phyloP scores from a whole-genome alignment of 2,113 vertebrate genomes.

The Eptatretus burgeri region DNA sequence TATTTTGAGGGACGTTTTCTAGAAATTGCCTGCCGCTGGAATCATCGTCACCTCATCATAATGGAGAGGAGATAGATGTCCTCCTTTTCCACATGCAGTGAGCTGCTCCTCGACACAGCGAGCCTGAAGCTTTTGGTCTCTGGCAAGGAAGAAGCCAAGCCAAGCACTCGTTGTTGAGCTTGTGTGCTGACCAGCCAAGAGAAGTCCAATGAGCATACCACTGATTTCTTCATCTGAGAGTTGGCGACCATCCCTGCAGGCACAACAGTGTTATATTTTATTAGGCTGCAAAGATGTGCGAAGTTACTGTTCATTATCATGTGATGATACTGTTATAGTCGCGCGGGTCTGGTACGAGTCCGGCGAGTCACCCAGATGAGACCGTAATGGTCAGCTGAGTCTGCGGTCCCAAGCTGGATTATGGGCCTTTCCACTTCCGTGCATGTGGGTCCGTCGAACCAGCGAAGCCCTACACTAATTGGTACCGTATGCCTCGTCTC shows the following conservation, averaged over 20 bases:
- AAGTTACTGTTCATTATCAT: too few relatives aligned
- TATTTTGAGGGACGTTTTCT: not conserved
- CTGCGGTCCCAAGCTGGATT: too few relatives aligned
- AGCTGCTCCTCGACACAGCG: slow-evolving; percentile 56
- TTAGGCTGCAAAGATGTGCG: too few relatives aligned
- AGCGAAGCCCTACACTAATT: too few relatives aligned
- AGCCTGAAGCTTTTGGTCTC: slow-evolving; percentile 32
- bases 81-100: slow-evolving; percentile 33
- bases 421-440: too few relatives aligned
- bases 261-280: too few relatives aligned
- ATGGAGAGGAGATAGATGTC: slow-evolving; percentile 18
- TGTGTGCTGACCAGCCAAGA: slow-evolving; percentile 75
- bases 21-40: not conserved
- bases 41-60: slow-evolving; percentile 35
- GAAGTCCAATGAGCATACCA: slow-evolving; percentile 65
- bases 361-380: too few relatives aligned
- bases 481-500: too few relatives aligned
- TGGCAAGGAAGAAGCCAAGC: slow-evolving; percentile 74
- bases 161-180: slow-evolving; percentile 85
- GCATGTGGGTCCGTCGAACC: too few relatives aligned
- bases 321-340: too few relatives aligned
- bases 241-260: slow-evolving; percentile 29
- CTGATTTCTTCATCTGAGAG: slow-evolving; percentile 43
- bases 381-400: too few relatives aligned
- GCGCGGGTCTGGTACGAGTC: too few relatives aligned